A percentile compares a stretch with the other conserved stretches of the same genome.
These are phyloP conservation scores for Syndactyla subalaris DNA, from an alignment of 2,797 vertebrate species.

Conservation along the genomic window DNA sequence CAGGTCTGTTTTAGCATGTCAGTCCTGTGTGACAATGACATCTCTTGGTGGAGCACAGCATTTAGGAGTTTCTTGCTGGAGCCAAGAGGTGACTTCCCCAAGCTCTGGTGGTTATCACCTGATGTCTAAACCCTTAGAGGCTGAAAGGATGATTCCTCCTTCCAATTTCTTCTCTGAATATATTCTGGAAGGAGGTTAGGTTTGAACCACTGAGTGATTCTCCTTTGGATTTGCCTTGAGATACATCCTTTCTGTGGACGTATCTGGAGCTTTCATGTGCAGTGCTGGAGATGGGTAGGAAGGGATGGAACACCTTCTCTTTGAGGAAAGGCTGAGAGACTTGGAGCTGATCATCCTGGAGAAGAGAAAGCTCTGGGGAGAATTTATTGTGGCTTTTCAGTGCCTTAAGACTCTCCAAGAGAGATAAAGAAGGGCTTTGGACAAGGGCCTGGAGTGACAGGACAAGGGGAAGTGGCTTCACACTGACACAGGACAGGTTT, in stretches of 20 bases:
- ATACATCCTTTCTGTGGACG: background rate
- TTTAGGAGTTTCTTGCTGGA: background rate
- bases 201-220: rapidly evolving
- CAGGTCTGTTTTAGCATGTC: background rate
- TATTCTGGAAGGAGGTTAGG: background rate
- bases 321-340: background rate
- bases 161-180: background rate
- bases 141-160: background rate
- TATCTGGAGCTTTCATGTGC: rapidly evolving
- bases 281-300: background rate
- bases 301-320: background rate
- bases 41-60: rapidly evolving
- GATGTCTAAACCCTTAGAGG: background rate
- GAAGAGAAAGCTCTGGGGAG: background rate
- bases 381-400: background rate
- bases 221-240: background rate
- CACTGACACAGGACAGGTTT: rapidly evolving
- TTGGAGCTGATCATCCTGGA: background rate
- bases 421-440: background rate
- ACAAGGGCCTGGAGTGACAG: background rate
- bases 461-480: background rate
- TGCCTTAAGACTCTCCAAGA: rapidly evolving
- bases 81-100: background rate
- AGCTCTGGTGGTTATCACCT: background rate
- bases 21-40: rapidly evolving